A percentile compares a stretch with the other conserved stretches of the same genome.
These are phyloP conservation scores for Zele albiditarsus DNA, from an alignment of 2,888 invertebrate species.

Conservation along the genomic window DNA sequence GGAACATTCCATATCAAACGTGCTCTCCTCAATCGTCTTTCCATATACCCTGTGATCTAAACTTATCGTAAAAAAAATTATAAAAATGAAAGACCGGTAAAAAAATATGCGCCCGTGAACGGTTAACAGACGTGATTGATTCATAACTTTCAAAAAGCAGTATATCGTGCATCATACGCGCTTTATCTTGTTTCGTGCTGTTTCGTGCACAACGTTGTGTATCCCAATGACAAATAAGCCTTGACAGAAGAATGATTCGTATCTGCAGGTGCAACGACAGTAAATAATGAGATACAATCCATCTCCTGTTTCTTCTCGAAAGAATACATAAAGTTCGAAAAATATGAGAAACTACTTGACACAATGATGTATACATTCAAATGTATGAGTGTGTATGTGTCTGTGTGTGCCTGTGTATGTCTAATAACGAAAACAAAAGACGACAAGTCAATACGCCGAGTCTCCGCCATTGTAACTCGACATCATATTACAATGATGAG, in stretches of 20 bases:
- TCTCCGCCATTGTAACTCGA: neutral
- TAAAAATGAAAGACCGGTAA: too few species aligned
- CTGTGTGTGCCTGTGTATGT: too few species aligned
- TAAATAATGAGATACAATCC: slow-evolving; percentile 36
- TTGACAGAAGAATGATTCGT: slow-evolving; percentile 27
- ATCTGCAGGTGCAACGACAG: slow-evolving; percentile 26
- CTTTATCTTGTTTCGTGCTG: neutral
- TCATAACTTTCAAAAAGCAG: neutral
- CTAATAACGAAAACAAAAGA: too few species aligned
- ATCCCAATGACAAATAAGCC: slow-evolving; percentile 32
- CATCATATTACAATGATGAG: too few species aligned
- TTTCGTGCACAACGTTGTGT: slow-evolving; percentile 20
- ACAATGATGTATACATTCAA: too few species aligned
- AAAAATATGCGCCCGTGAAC: too few species aligned
- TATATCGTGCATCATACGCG: neutral
- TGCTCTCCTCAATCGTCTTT: too few species aligned
- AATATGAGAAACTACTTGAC: neutral
- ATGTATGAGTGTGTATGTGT: too few species aligned
- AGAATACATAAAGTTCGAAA: slow-evolving; percentile 28
- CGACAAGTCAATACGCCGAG: too few species aligned
- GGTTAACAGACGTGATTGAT: neutral
- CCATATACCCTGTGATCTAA: too few species aligned
- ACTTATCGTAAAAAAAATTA: too few species aligned
- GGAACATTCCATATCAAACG: too few species aligned
- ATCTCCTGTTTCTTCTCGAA: slow-evolving; percentile 17